phyloP scores from a whole-genome alignment of 2,888 invertebrate species.

The Metallyticus violacea region DNA sequence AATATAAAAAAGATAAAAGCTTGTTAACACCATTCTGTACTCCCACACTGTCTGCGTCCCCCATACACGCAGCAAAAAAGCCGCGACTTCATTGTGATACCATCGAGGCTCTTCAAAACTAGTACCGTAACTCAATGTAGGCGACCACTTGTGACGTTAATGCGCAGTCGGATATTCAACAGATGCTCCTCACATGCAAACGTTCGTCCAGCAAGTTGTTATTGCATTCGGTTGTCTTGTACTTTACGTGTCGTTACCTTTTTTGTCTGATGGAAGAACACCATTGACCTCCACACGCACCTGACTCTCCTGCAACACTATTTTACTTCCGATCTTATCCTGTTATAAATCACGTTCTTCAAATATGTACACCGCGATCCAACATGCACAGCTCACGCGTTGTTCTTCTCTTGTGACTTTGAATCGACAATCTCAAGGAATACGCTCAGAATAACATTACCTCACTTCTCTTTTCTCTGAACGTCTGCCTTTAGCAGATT shows the following conservation, averaged over 20 bases:
- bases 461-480: neutral
- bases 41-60: too few species aligned
- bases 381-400: too few species aligned
- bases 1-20: too few species aligned
- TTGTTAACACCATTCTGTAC: neutral
- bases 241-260: neutral
- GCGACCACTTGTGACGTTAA: neutral
- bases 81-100: neutral
- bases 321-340: neutral
- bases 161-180: neutral
- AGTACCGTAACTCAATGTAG: neutral
- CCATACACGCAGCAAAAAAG: neutral
- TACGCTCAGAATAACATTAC: neutral
- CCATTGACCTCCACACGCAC: neutral
- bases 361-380: neutral
- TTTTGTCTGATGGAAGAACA: too few species aligned
- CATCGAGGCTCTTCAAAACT: neutral
- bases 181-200: neutral
- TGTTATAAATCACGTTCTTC: neutral
- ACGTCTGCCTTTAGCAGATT: neutral
- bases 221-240: neutral
- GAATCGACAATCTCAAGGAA: neutral
- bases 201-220: neutral
- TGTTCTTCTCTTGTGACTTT: neutral
- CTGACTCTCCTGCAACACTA: neutral